Base-by-base conservation (phyloP, 2,888 invertebrate genomes). In the Orchesellides sinensis region DNA sequence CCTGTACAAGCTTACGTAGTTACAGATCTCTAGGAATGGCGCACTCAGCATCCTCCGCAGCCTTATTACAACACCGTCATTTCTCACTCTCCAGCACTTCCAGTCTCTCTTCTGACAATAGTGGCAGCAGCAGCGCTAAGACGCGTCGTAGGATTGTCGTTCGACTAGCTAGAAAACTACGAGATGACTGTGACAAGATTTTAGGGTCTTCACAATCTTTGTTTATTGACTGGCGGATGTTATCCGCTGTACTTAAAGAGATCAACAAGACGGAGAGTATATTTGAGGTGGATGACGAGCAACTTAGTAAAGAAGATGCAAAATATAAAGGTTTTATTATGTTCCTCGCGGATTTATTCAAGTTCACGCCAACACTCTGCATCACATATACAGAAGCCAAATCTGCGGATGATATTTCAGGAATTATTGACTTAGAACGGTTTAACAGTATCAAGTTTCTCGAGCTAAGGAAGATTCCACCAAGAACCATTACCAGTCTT, bases 161-260 rank as follows among this genome's bases (percentile, higher is more conserved):
- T 10, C 75, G 84, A 25, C 61, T 88, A 8, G 84, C 85, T 6
- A 88, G 84, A 47, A 79, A 84, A 54, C 61, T 88, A 14, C 68
- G 82, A 54, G 59, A 83, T 21, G 83, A 87, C 45, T 88, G 88
- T 80, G 88, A 88, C 72, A 86, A 87, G 81, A 86, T 88, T 61
- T 77, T 88, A 2, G 83, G 85, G 68, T 69, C 74, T 0, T 83
- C 84, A 12, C 82, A 86, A 68, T 86, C 87, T 19, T 80, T 88
- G 47, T 83, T 86, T 5, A 84, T 88, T 45, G 86, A 88, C 65
- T 85, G 86, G 69, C 82, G 82, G 25, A 81, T 75, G 59, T 77
- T 87, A 0, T 69, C 75, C 6, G 84, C 87, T 70, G 84, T 85
- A 2, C 35, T 80, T 0, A 79, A 75, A 27, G 79, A 80, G 35